A percentile compares a stretch with the other conserved stretches of the same genome.
phyloP scores from a whole-genome alignment of 2,113 vertebrate species.

The Smithornis capensis region DNA sequence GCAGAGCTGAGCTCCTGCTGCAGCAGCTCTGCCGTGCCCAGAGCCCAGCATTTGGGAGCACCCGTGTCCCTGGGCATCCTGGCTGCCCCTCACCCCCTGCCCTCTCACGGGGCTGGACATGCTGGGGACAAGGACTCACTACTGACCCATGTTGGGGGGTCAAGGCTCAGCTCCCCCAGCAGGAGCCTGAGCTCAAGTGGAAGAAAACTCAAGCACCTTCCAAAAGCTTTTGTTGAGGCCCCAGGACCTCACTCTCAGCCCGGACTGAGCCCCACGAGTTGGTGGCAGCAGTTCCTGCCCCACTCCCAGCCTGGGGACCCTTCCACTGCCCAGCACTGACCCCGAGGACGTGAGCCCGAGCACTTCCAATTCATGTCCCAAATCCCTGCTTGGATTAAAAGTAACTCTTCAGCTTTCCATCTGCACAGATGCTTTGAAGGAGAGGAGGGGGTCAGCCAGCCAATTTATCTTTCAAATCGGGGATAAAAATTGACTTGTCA shows the following conservation, averaged over 20 bases:
- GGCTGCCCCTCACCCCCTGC: background rate
- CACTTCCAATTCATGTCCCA: conserved; percentile 10
- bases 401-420: conserved; percentile 48
- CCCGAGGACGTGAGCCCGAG: background rate
- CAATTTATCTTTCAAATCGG: conserved; percentile 51
- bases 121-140: background rate
- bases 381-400: conserved; percentile 12
- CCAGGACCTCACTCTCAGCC: fast-evolving
- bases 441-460: conserved; percentile 49
- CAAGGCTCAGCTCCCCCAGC: background rate
- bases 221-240: background rate
- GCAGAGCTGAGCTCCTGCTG: fast-evolving
- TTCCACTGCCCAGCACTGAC: background rate
- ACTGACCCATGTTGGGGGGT: background rate
- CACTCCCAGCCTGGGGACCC: fast-evolving
- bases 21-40: background rate
- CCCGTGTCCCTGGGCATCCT: background rate
- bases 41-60: background rate
- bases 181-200: background rate
- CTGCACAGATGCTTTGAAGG: conserved; percentile 28
- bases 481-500: conserved; percentile 66
- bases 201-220: background rate
- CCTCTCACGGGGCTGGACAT: fast-evolving
- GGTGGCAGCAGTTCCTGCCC: background rate
- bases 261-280: background rate